A percentile compares a stretch with the other conserved stretches of the same genome.
These are phyloP conservation scores for Scortum barcoo DNA, from an alignment of 2,113 vertebrate genomes.

Conservation along the genomic window DNA sequence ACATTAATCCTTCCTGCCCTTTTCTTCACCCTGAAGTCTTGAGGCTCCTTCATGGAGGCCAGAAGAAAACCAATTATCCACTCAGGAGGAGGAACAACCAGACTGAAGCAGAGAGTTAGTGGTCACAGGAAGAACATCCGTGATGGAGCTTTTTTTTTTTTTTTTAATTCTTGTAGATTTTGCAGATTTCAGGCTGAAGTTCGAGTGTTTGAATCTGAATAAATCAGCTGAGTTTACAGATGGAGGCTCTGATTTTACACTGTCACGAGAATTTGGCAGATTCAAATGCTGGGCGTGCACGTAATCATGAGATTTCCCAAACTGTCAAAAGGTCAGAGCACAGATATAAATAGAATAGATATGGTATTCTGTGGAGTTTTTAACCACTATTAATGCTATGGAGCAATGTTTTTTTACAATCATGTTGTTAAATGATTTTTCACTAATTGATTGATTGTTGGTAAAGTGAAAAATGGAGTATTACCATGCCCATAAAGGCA, in stretches of 20 bases:
- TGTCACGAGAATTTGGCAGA: not conserved
- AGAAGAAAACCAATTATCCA: conserved; percentile 62
- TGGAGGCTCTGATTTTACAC: not conserved
- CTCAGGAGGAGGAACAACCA: conserved; percentile 23
- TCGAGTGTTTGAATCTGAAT: not conserved
- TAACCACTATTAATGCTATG: not conserved
- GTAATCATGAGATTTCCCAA: not conserved
- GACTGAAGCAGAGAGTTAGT: conserved; percentile 1
- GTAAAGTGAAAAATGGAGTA: not conserved
- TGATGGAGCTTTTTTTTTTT: not conserved
- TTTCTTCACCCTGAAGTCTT: conserved; percentile 65
- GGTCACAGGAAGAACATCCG: conserved; percentile 28
- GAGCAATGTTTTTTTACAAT: not conserved
- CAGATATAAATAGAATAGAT: not conserved
- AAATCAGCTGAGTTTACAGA: not conserved
- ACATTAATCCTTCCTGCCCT: conserved; percentile 69
- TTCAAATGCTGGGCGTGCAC: not conserved
- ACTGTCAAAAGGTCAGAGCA: not conserved
- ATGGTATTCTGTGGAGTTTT: not conserved
- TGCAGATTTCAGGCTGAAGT: conserved; percentile 11
- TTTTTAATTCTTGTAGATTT: conserved; percentile 9
- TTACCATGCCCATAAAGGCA: not conserved
- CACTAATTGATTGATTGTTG: not conserved
- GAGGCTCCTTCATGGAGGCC: conserved; percentile 57
- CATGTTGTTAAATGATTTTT: not conserved